These are phyloP conservation scores for Druceiella hillmani DNA, from an alignment of 2,888 invertebrate species.

Conservation along the genomic window DNA sequence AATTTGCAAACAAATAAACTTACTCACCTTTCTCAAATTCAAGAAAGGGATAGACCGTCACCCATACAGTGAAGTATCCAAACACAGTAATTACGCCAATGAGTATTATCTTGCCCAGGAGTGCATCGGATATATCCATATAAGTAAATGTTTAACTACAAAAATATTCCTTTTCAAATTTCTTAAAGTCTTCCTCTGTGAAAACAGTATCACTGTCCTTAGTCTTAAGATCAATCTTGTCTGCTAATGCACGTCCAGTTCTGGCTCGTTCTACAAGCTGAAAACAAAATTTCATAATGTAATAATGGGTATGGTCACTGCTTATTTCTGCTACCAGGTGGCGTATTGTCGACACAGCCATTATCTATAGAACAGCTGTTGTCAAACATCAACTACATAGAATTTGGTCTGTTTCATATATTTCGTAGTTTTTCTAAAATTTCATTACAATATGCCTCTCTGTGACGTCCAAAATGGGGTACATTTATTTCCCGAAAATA, in stretches of 20 bases:
- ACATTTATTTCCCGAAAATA: too few relatives aligned
- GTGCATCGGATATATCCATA: constrained; percentile 54
- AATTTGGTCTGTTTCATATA: too few relatives aligned
- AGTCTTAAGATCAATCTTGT: constrained; percentile 34
- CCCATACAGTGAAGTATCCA: constrained; percentile 58
- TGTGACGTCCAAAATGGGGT: too few relatives aligned
- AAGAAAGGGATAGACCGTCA: constrained; percentile 63
- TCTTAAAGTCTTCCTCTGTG: constrained; percentile 62
- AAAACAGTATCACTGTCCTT: constrained; percentile 57
- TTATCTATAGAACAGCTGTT: too few relatives aligned
- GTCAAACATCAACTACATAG: too few relatives aligned
- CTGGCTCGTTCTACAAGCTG: constrained; percentile 55
- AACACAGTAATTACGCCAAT: constrained; percentile 48
- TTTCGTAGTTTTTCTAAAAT: too few relatives aligned
- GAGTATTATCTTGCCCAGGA: constrained; percentile 54
- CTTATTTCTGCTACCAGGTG: too few relatives aligned
- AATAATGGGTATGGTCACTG: too few relatives aligned
- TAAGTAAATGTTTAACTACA: constrained; percentile 35
- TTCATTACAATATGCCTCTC: too few relatives aligned
- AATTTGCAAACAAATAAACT: constrained; percentile 28
- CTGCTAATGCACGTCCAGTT: constrained; percentile 43
- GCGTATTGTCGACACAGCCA: too few relatives aligned
- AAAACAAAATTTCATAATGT: constrained; percentile 19
- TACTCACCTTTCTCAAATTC: constrained; percentile 52
- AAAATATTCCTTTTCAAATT: constrained; percentile 61